A percentile compares a stretch with the other conserved stretches of the same genome.
Conservation (phyloP, 1,140 invertebrate genomes). For the Homarus americanus region DNA sequence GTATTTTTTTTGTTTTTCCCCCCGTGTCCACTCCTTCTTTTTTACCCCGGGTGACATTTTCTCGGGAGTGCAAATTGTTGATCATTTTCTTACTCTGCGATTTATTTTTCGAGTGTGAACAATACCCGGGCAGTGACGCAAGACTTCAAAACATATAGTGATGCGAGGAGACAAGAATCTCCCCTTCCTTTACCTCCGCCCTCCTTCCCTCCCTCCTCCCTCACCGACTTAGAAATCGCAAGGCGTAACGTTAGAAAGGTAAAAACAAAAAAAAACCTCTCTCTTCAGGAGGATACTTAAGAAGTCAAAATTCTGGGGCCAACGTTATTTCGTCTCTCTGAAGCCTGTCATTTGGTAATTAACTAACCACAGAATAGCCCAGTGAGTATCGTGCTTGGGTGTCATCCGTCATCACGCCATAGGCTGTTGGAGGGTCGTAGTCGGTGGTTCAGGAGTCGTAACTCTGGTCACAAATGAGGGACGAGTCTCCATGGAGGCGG, state of each 20-base stretch:
- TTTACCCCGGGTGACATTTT: not conserved
- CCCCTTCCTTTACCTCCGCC: too few species aligned
- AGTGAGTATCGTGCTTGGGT: conserved; percentile 21
- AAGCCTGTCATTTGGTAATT: conserved; percentile 37
- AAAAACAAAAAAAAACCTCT: too few species aligned
- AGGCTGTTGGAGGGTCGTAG: conserved; percentile 20
- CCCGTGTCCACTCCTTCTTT: not conserved
- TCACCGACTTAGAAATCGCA: too few species aligned
- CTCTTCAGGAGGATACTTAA: not conserved
- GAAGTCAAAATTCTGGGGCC: not conserved
- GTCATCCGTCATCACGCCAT: conserved; percentile 8
- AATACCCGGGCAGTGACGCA: too few species aligned
- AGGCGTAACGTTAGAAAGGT: too few species aligned
- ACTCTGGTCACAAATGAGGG: not conserved
- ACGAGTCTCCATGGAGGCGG: not conserved
- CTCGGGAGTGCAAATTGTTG: not conserved
- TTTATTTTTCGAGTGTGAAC: too few species aligned
- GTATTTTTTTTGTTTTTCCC: not conserved
- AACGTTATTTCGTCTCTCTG: not conserved
- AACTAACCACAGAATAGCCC: conserved; percentile 42
- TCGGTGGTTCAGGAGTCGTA: conserved; percentile 10
- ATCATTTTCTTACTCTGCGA: too few species aligned
- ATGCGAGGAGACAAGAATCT: too few species aligned
- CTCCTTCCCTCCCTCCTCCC: too few species aligned
- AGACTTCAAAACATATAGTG: too few species aligned